phyloP scores from a whole-genome alignment of 1,140 invertebrate genomes.

The Apis mellifera region DNA sequence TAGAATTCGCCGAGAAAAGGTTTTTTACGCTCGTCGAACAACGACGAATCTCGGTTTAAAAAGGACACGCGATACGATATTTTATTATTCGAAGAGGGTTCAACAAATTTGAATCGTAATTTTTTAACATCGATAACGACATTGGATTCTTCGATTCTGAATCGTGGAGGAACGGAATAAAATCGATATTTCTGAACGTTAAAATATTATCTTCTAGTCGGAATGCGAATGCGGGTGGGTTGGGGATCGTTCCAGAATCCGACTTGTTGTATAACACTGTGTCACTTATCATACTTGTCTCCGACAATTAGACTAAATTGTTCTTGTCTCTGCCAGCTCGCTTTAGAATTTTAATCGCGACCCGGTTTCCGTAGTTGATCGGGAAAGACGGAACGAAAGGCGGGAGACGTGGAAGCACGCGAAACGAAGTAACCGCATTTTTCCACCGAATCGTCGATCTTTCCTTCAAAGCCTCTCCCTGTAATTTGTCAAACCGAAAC shows the following conservation, averaged over 20 bases:
- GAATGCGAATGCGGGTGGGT: not conserved
- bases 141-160: too few relatives aligned
- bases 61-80: too few relatives aligned
- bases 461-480: not conserved
- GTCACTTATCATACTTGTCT: conserved; percentile 13
- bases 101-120: too few relatives aligned
- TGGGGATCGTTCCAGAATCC: not conserved
- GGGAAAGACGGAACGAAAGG: not conserved
- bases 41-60: not conserved
- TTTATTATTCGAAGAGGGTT: too few relatives aligned
- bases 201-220: not conserved
- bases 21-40: not conserved
- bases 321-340: not conserved
- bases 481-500: not conserved
- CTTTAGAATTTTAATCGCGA: conserved; percentile 14
- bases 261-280: not conserved
- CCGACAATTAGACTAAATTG: conserved; percentile 13
- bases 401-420: not conserved
- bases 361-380: not conserved
- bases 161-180: not conserved
- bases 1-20: not conserved
- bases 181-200: not conserved
- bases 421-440: not conserved
- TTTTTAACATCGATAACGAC: too few relatives aligned
- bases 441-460: not conserved